A percentile compares a stretch with the other conserved stretches of the same genome.
Evolutionary conservation across 53 echinoderm and acorn worm species (phyloP).

Genomic region (Holothuria leucospilota): DNA sequence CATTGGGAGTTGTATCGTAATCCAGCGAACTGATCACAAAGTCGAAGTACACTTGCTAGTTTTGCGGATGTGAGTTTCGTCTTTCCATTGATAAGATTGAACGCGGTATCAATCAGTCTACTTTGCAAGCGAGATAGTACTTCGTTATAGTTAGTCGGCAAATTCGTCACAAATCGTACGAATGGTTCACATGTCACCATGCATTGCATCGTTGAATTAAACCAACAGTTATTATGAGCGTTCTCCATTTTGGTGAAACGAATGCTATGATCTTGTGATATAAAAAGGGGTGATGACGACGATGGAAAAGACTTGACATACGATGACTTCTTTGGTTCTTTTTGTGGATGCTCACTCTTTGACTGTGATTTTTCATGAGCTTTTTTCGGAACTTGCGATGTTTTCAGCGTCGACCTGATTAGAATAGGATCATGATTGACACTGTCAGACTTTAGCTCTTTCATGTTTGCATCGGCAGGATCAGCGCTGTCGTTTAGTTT

Average conservation of each 20-base stretch:
- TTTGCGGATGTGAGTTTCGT: not conserved
- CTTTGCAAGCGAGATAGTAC: not conserved
- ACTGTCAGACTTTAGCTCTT: not conserved
- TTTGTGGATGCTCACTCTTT: too few relatives aligned
- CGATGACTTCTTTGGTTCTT: too few relatives aligned
- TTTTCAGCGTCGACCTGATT: not conserved
- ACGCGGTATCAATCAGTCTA: not conserved
- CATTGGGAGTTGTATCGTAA: not conserved
- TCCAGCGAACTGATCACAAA: not conserved
- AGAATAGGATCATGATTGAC: not conserved
- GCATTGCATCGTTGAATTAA: constrained; percentile 35
- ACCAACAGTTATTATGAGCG: constrained; percentile 15
- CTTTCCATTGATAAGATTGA: not conserved
- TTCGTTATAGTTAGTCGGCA: not conserved
- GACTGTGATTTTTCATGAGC: not conserved
- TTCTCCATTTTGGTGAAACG: constrained; percentile 22
- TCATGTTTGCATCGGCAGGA: not conserved
- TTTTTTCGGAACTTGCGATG: not conserved
- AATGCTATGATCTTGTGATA: not conserved
- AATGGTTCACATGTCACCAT: not conserved
- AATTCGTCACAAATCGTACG: not conserved
- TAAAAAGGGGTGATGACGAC: not conserved
- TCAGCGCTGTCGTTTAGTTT: not conserved
- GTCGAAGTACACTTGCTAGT: not conserved
- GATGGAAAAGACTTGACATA: too few relatives aligned